phyloP scores from a whole-genome alignment of 2,113 vertebrate species.

The Atrichornis clamosus region DNA sequence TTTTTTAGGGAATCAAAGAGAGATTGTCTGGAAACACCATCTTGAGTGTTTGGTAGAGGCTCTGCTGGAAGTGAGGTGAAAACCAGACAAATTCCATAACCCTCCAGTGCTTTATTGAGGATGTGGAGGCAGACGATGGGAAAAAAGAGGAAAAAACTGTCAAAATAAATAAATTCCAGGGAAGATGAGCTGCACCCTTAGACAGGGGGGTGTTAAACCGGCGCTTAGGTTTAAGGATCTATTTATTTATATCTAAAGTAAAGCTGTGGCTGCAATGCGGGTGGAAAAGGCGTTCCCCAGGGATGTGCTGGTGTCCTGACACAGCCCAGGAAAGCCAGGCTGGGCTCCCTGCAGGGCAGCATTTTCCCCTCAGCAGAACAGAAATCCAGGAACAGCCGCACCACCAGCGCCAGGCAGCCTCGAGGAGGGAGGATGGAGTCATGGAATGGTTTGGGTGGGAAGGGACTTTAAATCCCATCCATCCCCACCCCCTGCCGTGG shows the following conservation, averaged over 20 bases:
- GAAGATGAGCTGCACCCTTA: rapidly evolving
- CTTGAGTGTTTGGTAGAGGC: rapidly evolving
- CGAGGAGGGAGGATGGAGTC: background rate
- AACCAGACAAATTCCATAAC: background rate
- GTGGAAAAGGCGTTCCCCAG: background rate
- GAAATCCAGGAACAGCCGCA: background rate
- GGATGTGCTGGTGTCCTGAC: background rate
- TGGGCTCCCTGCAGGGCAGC: background rate
- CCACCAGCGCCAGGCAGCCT: rapidly evolving
- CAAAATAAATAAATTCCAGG: background rate
- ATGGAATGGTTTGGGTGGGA: background rate
- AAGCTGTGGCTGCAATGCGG: background rate
- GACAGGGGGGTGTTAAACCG: background rate
- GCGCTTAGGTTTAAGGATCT: background rate
- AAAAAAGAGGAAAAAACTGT: background rate
- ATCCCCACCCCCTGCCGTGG: background rate
- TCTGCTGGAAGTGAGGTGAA: background rate
- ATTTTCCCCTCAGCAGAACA: background rate
- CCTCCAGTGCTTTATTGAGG: background rate
- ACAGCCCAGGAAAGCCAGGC: background rate
- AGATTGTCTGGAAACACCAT: background rate
- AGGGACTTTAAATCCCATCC: background rate
- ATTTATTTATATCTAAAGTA: background rate
- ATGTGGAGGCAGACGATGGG: background rate
- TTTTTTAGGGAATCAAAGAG: background rate